Evolutionary conservation across 2,113 vertebrate genomes (phyloP).

Genomic region (Dromaius novaehollandiae): DNA sequence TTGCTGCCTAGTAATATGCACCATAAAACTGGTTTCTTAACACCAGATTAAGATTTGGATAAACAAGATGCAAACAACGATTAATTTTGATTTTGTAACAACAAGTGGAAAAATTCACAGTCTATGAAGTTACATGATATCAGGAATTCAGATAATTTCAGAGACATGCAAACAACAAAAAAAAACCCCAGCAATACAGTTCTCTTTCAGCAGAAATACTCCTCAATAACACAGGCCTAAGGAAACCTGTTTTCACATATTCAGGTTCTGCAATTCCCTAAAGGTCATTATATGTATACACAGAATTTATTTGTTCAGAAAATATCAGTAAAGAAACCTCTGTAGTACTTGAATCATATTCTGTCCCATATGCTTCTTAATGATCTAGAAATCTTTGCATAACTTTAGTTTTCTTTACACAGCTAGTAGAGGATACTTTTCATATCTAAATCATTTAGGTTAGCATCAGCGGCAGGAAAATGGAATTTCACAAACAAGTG

Average conservation of each 20-base stretch:
- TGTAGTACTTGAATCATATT: background rate
- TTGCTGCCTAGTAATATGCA: background rate
- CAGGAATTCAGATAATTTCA: background rate
- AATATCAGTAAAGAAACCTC: background rate
- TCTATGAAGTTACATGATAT: background rate
- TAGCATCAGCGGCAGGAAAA: background rate
- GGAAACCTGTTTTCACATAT: background rate
- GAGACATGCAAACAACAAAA: background rate
- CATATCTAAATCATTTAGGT: background rate
- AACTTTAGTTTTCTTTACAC: background rate
- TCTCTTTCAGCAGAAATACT: background rate
- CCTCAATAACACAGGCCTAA: background rate
- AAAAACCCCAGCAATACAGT: background rate
- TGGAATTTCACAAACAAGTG: slow-evolving; percentile 1
- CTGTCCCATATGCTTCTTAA: background rate
- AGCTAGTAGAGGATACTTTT: background rate
- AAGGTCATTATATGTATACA: background rate
- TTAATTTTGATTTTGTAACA: background rate
- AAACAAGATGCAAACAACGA: background rate
- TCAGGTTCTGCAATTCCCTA: background rate
- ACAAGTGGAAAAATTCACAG: background rate
- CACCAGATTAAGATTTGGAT: background rate
- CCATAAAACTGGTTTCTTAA: background rate
- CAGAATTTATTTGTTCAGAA: background rate
- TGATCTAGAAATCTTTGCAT: background rate